Percentiles rank a stretch among this genome's conserved stretches.
Evolutionary conservation across 2,888 invertebrate genomes (phyloP).

Genomic region (Stenichneumon culpator): DNA sequence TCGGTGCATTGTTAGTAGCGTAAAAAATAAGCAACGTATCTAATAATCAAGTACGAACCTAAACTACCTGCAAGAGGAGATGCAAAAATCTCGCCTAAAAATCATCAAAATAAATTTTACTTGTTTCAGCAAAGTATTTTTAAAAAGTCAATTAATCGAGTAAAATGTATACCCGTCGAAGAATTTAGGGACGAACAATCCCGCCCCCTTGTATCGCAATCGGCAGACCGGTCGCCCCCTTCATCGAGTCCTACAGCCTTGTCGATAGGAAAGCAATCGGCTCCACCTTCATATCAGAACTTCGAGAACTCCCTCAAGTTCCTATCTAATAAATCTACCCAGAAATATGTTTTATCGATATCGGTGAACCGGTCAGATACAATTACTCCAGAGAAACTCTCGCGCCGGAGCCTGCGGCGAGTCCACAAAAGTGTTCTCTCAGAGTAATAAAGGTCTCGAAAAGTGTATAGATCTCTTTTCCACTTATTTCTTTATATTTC

Average conservation of each 20-base stretch:
- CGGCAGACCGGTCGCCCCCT: not conserved
- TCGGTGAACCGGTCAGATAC: not conserved
- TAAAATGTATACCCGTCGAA: not conserved
- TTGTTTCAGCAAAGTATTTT: not conserved
- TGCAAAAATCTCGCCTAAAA: no score
- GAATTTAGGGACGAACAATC: not conserved
- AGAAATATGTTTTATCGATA: slow-evolving; percentile 11
- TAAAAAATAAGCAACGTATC: no score
- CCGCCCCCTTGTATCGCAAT: not conserved
- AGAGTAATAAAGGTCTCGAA: not conserved
- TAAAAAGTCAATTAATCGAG: not conserved
- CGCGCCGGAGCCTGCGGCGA: not conserved
- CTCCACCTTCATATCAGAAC: not conserved
- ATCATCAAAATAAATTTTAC: no score
- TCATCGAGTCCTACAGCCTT: not conserved
- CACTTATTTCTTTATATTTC: slow-evolving; percentile 8
- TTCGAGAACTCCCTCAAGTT: not conserved
- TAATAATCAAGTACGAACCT: no score
- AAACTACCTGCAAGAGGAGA: no score
- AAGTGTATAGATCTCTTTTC: slow-evolving; percentile 5
- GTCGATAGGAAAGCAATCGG: not conserved
- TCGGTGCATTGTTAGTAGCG: no score
- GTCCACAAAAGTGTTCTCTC: not conserved
- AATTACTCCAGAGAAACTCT: not conserved
- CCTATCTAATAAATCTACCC: not conserved